A percentile compares a stretch with the other conserved stretches of the same genome.
phyloP scores from a whole-genome alignment of 2,113 vertebrate genomes.

The Elaphurus davidianus region DNA sequence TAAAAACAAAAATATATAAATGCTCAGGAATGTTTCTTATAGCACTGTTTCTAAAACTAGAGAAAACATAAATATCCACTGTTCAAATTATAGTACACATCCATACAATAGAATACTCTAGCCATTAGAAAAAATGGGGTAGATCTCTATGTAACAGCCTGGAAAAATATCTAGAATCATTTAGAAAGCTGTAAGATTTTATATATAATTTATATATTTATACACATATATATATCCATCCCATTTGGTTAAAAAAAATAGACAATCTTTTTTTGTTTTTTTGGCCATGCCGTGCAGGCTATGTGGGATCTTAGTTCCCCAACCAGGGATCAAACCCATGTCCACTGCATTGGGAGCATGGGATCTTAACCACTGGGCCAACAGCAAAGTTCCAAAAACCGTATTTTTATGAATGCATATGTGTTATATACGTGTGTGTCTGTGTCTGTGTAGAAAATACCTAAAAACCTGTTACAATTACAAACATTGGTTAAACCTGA shows the following conservation, averaged over 20 bases:
- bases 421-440: not conserved
- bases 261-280: not conserved
- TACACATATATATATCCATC: not conserved
- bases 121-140: not conserved
- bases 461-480: not conserved
- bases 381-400: not conserved
- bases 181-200: not conserved
- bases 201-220: not conserved
- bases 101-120: not conserved
- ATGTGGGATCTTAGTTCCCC: not conserved
- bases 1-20: slow-evolving; percentile 13
- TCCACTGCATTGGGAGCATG: not conserved
- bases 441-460: not conserved
- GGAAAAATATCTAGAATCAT: not conserved
- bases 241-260: not conserved
- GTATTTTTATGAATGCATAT: not conserved
- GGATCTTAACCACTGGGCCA: not conserved
- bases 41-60: not conserved
- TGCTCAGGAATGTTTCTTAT: slow-evolving; percentile 17
- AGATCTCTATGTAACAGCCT: not conserved
- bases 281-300: not conserved
- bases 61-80: slow-evolving; percentile 32
- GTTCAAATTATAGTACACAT: not conserved
- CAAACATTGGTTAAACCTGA: not conserved
- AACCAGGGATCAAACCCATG: not conserved